A percentile compares a stretch with the other conserved stretches of the same genome.
Conservation (phyloP, 2,888 invertebrate species). For the Actias luna region DNA sequence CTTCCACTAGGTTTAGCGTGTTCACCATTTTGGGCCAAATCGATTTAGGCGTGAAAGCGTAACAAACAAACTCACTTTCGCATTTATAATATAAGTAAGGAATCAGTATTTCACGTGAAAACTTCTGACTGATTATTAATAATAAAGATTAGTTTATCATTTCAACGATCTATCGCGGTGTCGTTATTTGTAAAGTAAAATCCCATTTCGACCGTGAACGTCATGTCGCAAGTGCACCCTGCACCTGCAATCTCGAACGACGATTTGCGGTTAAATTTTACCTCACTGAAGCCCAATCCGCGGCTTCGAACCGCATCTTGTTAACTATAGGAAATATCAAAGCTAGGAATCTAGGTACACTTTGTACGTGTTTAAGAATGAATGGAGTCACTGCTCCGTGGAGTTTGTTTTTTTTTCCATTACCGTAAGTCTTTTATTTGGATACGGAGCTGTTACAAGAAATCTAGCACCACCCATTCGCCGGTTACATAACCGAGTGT, state of each 20-base stretch:
- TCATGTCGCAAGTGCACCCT: constrained; percentile 17
- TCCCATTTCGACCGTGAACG: constrained; percentile 28
- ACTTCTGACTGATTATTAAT: neutral
- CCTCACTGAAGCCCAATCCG: constrained; percentile 25
- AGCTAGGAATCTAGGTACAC: neutral
- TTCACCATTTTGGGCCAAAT: too few species aligned
- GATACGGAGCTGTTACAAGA: constrained; percentile 6
- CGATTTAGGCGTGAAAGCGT: too few species aligned
- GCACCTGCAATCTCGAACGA: constrained; percentile 10
- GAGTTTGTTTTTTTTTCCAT: constrained; percentile 29
- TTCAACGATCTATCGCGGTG: constrained; percentile 31
- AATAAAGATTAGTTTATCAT: constrained; percentile 26
- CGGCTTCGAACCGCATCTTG: constrained; percentile 3
- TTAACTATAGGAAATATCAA: constrained; percentile 2
- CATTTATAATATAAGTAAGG: too few species aligned
- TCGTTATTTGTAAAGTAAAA: constrained; percentile 35
- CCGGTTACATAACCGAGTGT: constrained; percentile 37
- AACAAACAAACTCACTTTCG: too few species aligned
- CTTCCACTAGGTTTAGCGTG: too few species aligned
- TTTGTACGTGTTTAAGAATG: constrained; percentile 3
- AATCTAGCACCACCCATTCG: constrained; percentile 33
- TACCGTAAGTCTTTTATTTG: neutral
- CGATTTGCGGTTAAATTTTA: constrained; percentile 22
- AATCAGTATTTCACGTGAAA: neutral
- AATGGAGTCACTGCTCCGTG: constrained; percentile 25